Conservation (phyloP, 2,888 invertebrate species). For the Epirrhoe tristata region DNA sequence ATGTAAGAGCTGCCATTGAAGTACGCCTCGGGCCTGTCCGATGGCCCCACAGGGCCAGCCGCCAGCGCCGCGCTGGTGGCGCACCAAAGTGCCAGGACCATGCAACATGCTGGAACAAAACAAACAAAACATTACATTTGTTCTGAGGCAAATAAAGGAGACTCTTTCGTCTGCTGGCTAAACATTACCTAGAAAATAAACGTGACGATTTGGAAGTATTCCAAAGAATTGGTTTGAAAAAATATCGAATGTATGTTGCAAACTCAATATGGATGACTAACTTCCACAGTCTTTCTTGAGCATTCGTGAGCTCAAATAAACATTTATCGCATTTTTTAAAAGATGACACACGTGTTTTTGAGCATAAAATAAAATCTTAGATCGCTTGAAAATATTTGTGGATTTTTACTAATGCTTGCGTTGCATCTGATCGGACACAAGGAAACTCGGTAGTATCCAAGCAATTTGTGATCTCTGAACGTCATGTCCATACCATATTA, state of each 20-base stretch:
- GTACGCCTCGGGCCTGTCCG: constrained; percentile 91
- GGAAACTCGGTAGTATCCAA: constrained; percentile 2
- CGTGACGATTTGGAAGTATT: constrained; percentile 5
- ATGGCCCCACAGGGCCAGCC: constrained; percentile 79
- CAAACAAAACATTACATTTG: constrained; percentile 1
- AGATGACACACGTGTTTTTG: too few relatives aligned
- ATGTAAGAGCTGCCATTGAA: constrained; percentile 93
- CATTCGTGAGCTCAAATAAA: too few relatives aligned
- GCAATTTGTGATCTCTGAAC: neutral
- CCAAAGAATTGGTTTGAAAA: constrained; percentile 1
- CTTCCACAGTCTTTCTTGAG: too few relatives aligned
- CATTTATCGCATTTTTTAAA: too few relatives aligned
- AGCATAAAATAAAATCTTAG: too few relatives aligned
- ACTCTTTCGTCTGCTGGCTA: neutral
- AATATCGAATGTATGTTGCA: neutral
- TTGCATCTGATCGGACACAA: neutral
- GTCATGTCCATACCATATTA: constrained; percentile 2
- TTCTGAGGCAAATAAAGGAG: neutral
- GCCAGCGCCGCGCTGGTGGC: constrained; percentile 50
- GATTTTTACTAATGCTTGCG: too few relatives aligned
- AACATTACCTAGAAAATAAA: neutral
- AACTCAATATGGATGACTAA: too few relatives aligned
- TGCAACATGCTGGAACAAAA: constrained; percentile 55
- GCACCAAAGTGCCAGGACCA: constrained; percentile 51
- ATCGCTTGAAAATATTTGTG: too few relatives aligned